These are phyloP conservation scores for Sphenopsis melanotis DNA, from an alignment of 2,797 vertebrate genomes.

Conservation along the genomic window DNA sequence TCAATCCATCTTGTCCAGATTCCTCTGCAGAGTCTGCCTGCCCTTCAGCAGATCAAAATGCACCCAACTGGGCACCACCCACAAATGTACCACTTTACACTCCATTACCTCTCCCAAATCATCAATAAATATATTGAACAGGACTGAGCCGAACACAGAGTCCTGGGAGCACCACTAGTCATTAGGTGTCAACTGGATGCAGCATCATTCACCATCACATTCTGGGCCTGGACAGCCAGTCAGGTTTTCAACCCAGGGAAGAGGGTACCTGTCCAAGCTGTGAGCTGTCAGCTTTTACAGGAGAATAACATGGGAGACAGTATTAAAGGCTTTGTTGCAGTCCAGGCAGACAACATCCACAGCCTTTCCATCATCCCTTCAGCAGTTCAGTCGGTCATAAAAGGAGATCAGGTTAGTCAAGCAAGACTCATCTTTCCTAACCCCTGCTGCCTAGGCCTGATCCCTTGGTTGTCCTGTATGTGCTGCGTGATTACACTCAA, in stretches of 20 bases:
- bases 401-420: background rate
- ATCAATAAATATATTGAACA: background rate
- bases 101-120: background rate
- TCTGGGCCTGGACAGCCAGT: background rate
- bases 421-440: background rate
- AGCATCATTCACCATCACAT: background rate
- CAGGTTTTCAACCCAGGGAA: background rate
- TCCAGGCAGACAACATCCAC: background rate
- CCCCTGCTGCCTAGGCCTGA: background rate
- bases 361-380: background rate
- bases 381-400: background rate
- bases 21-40: background rate
- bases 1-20: background rate
- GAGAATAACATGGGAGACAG: background rate
- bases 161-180: background rate
- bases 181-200: no score
- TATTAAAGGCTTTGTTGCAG: background rate
- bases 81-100: background rate
- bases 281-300: background rate
- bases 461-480: background rate
- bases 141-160: background rate
- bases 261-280: background rate
- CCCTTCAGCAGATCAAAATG: background rate
- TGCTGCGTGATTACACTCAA: background rate
- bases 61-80: background rate